Evolutionary conservation across 2,797 vertebrate species (phyloP).

Genomic region (Silurus lanzhouensis): DNA sequence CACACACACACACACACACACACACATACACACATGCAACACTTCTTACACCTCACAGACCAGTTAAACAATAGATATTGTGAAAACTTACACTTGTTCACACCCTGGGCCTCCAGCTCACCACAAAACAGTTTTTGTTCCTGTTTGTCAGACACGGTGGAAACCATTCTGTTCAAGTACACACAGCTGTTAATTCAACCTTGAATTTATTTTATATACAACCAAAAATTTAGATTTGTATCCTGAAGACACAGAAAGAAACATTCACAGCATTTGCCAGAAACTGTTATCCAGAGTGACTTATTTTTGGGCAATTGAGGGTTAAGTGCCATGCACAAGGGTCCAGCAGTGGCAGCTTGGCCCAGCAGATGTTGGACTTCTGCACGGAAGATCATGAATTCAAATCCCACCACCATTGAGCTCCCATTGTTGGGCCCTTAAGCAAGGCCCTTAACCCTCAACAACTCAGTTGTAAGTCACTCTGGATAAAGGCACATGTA

Average conservation of each 20-base stretch:
- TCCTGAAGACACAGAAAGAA: not conserved
- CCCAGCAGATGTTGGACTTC: too few species aligned
- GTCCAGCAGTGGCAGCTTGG: too few species aligned
- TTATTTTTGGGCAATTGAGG: too few species aligned
- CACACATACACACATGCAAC: not conserved
- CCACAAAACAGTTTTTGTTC: not conserved
- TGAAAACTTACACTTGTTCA: not conserved
- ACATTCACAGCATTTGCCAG: not conserved
- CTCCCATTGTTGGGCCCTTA: too few species aligned
- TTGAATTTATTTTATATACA: not conserved
- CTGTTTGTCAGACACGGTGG: not conserved
- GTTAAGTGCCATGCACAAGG: too few species aligned
- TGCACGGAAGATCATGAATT: too few species aligned
- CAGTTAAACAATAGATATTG: not conserved
- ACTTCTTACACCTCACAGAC: not conserved
- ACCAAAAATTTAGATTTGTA: not conserved
- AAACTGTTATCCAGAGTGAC: too few species aligned
- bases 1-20: slow-evolving; percentile 38
- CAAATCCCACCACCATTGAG: too few species aligned
- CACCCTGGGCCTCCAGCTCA: not conserved
- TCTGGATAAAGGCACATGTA: too few species aligned
- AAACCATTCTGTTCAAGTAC: not conserved
- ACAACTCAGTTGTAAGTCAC: too few species aligned
- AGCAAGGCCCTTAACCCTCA: too few species aligned
- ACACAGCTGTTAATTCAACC: not conserved